Base-by-base conservation (phyloP, 2,797 vertebrate species). In the Holocentrus rufus region DNA sequence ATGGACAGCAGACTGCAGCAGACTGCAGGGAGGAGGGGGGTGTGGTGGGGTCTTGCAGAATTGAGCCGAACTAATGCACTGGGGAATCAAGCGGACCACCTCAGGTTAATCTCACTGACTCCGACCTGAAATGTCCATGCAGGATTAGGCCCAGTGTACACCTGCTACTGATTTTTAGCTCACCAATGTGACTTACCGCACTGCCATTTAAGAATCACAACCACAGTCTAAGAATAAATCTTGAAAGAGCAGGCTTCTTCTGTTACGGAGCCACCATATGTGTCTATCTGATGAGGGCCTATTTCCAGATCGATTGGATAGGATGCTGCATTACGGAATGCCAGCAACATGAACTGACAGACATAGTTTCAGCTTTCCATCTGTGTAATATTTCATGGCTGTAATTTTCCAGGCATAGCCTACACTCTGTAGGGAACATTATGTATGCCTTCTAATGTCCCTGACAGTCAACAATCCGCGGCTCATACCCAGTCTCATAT, bases 81-180 rank as follows among this genome's bases (percentile, higher is more conserved):
- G 72, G 67, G 83, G 87, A 91, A 85, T 90, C 84, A 90, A 88
- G 57, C 53, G 66, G 91, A 93, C 90, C 91, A 92, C 89, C 85
- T 91, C 87, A 92, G 93, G 91, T 93, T 94, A 94, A 94, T 92
- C 92, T 89, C 73, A 56, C 72, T 31, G n/a, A n/a, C n/a, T n/a
- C 65, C 44, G 81, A 87, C 92, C 91, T 90, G 80, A 90, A 84
- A 91, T 88, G 84, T 80, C 87, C 82, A 84, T 59, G 42, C 77
- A 82, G 85, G 92, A 94, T 94, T 94, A 93, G 61, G 63, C 64
- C 65, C 11, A 39, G 39, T 69, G 80, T 82, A 79, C 91, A 94
- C 88, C 90, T 92, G 92, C 79, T 66, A 66, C 81, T 80, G 84
- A 87, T 88, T 87, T 92, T 90, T 88, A 83, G 75, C 72, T 73